Evolutionary conservation across 2,113 vertebrate species (phyloP), one percentile per base, ranked within the genome.

Genomic region (Salminus brasiliensis): DNA sequence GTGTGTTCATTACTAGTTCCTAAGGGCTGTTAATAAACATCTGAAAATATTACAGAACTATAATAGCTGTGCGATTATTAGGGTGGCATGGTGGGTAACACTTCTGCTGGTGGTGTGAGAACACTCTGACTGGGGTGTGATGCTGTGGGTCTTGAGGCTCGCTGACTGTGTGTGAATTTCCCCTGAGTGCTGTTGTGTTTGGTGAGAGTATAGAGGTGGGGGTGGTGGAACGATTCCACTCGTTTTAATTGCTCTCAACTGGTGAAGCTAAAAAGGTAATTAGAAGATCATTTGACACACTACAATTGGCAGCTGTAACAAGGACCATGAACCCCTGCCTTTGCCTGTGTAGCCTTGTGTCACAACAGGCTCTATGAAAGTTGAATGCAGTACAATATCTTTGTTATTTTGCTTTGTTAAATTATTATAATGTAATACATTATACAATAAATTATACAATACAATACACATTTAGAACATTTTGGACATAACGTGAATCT

Each of bases 221-320:
- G 65, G 65, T 57, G 36, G 52, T 12, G 55, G 60, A 68, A 66
- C 30, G 21, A 79, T 78, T 77, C 71, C 47, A n/a, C 59, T 82
- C 43, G 49, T 83, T 81, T 84, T 84, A 84, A 87, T 87, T 81
- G 78, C 84, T 83, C 78, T 86, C 83, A 76, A 79, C 78, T 84
- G 81, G 75, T 83, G 77, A 76, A 83, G 81, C 81, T 81, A 84
- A 85, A 87, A 80, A 72, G 80, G 81, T 85, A 87, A 87, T 87
- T 87, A 87, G 83, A 86, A 77, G 78, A 83, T 84, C 72, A 59
- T 84, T 87, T 85, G 71, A 84, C 84, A 84, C 78, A 83, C 74
- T 83, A 81, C 76, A 82, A 80, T 74, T 83, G 85, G 81, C 68
- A 81, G 81, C 75, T 74, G 67, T 47, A 67, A 70, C 15, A 30